A percentile compares a stretch with the other conserved stretches of the same genome.
Evolutionary conservation across 2,888 invertebrate species (phyloP).

Genomic region (Zhuqinia jingwanae): DNA sequence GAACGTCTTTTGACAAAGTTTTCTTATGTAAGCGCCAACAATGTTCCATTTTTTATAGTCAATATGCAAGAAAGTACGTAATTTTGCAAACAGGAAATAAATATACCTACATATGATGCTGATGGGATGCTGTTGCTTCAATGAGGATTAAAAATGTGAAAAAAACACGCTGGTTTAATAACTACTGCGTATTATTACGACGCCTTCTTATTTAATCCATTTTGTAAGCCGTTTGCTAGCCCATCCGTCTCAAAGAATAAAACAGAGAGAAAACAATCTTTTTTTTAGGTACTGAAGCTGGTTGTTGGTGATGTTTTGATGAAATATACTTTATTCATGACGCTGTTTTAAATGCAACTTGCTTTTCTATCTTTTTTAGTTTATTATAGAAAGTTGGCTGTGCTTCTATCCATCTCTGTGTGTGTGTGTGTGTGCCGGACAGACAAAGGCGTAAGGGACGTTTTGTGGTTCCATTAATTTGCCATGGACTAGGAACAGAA

Average conservation of each 20-base stretch:
- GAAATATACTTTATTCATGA: conserved; percentile 49
- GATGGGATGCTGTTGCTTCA: too few species aligned
- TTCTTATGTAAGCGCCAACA: neutral
- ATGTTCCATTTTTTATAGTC: neutral
- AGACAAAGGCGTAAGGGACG: neutral
- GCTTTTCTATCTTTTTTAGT: neutral
- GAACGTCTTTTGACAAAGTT: neutral
- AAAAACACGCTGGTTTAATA: too few species aligned
- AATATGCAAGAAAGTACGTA: neutral
- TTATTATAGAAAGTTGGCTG: neutral
- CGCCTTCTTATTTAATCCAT: conserved; percentile 30
- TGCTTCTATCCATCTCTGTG: too few species aligned
- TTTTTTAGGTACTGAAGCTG: neutral
- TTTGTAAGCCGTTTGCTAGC: neutral
- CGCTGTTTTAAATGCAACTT: conserved; percentile 46
- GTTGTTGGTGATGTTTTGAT: conserved; percentile 4
- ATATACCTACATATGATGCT: too few species aligned
- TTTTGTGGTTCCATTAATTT: conserved; percentile 56
- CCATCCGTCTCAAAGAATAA: conserved; percentile 1
- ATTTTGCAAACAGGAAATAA: neutral
- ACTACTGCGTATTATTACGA: neutral
- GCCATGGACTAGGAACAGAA: neutral
- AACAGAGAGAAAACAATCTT: neutral
- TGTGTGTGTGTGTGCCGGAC: neutral
- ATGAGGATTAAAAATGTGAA: too few species aligned